These are phyloP conservation scores for Hydrolagus colliei DNA, from an alignment of 2,797 vertebrate species.

Conservation along the genomic window DNA sequence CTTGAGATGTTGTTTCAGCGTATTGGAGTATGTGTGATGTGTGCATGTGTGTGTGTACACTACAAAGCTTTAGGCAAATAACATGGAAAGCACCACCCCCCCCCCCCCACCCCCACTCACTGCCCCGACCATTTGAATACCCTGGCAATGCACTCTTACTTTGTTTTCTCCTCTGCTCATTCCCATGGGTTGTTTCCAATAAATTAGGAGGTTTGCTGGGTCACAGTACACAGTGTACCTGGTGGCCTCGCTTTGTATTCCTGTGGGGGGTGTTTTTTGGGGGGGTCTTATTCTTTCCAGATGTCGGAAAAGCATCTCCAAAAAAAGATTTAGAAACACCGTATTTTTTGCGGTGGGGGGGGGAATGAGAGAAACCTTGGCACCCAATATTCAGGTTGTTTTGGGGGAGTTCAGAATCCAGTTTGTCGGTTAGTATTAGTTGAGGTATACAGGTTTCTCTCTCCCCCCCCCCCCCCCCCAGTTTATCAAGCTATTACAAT, in stretches of 20 bases:
- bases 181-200: neutral
- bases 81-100: neutral
- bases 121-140: neutral
- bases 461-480: conserved; percentile 14
- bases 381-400: neutral
- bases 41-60: neutral
- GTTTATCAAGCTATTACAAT: conserved; percentile 51
- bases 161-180: neutral
- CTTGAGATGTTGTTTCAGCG: neutral
- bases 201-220: neutral
- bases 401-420: neutral
- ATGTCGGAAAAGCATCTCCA: neutral
- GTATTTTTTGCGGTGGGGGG: no score
- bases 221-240: neutral
- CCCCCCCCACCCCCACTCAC: no score
- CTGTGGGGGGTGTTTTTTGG: neutral
- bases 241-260: neutral
- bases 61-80: neutral
- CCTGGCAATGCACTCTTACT: neutral
- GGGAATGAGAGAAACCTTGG: neutral
- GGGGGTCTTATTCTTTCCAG: neutral
- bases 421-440: neutral
- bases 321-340: no score
- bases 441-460: conserved; percentile 4
- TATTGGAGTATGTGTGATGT: neutral